Base-by-base conservation (phyloP, 23 tunicate genomes). In the Oikopleura dioica region DNA sequence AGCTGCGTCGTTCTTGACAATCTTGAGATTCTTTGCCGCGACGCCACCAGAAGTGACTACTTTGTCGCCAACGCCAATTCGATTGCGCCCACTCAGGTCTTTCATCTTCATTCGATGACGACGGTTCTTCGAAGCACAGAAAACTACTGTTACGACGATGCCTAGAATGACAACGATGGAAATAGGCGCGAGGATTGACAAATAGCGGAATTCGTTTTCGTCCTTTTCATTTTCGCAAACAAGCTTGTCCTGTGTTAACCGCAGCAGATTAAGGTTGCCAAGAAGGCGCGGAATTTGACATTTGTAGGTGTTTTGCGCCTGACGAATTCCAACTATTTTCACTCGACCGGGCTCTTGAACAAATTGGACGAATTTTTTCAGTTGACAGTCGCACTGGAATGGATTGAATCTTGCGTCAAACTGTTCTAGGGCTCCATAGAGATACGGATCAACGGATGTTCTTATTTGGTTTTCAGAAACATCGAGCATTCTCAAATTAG, bases 121-220 rank as follows among this genome's bases (percentile, higher is more conserved):
- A 0, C 68, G 78, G 69, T 91, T 85, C 44, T 36, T 38, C 0
- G 79, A 50, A 50, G 85, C 97, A 36, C 55, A 80, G 35, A 84
- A 34, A 38, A 69, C 82, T 85, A 85, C 80, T 12, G 85, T 76
- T 1, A 91, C 81, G 38, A 82, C 97, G 30, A 91, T 89, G 35
- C 82, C 97, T 69, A 91, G 38, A n/a, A 91, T 50, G 1, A 91
- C 81, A 4, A 91, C 59, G n/a, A 84, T 59, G 12, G 97, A 86
- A 21, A 86, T 80, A 1, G 80, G 69, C 30, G 76, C 76, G 37
- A 85, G 77, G 58, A 37, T 36, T 51, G 75, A 68, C 35, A 82
- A 37, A 55, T 38, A 76, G 55, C 38, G 55, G 16, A 44, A 16
- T 44, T 44, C 16, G 55, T 44, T 16, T 44, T 44, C 55, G 55